Conservation (phyloP, 2,888 invertebrate genomes). For the Trachelus stipa region DNA sequence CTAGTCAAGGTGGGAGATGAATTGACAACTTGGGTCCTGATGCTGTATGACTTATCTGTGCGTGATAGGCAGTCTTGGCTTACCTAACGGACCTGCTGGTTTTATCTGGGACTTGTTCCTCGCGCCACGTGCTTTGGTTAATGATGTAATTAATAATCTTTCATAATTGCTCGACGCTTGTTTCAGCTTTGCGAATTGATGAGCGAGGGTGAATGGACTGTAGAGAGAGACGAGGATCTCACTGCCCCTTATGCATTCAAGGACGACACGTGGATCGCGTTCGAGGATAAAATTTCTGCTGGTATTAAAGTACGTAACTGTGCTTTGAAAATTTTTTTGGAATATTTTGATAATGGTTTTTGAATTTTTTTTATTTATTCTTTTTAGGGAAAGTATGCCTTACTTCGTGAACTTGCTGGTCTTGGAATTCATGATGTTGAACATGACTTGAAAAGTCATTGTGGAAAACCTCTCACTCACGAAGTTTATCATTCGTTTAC, state of each 20-base stretch:
- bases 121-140: conserved; percentile 15
- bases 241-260: conserved; percentile 83
- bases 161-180: conserved; percentile 10
- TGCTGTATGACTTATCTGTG: too few relatives aligned
- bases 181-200: conserved; percentile 70
- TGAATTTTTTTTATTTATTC: conserved; percentile 4
- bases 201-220: conserved; percentile 75
- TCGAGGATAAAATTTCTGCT: conserved; percentile 79
- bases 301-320: conserved; percentile 73
- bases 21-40: too few relatives aligned
- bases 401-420: conserved; percentile 79
- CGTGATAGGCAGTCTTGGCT: not conserved
- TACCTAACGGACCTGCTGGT: not conserved
- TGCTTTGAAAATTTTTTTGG: not conserved
- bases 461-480: conserved; percentile 52
- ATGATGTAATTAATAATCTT: conserved; percentile 18
- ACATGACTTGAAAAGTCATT: conserved; percentile 67
- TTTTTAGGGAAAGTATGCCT: conserved; percentile 75
- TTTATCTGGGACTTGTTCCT: not conserved
- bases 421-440: conserved; percentile 73
- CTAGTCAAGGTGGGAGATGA: too few relatives aligned
- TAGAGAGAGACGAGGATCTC: conserved; percentile 82
- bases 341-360: conserved; percentile 5
- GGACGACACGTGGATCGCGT: conserved; percentile 79
- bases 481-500: conserved; percentile 56